Conservation (phyloP, 2,888 invertebrate species). For the Agriopis aurantiaria region DNA sequence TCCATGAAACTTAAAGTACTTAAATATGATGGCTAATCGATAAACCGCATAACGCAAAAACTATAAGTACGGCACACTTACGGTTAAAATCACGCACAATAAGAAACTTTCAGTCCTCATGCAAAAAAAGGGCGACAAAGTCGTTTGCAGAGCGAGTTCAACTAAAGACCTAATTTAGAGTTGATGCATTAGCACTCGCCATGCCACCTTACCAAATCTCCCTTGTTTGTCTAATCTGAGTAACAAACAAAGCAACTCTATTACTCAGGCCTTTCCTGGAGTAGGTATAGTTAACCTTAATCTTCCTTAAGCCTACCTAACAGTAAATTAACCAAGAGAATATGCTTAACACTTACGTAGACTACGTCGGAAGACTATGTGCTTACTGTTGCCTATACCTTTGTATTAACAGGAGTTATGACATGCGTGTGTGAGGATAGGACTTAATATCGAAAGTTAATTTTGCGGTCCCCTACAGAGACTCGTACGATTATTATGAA, state of each 20-base stretch:
- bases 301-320: conserved; percentile 63
- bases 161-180: too few relatives aligned
- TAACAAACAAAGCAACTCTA: conserved; percentile 36
- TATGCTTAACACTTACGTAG: conserved; percentile 57
- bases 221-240: too few relatives aligned
- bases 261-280: conserved; percentile 38
- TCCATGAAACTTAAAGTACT: too few relatives aligned
- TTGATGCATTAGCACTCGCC: too few relatives aligned
- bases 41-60: too few relatives aligned
- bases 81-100: too few relatives aligned
- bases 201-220: too few relatives aligned
- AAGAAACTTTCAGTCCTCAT: too few relatives aligned
- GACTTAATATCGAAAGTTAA: conserved; percentile 57
- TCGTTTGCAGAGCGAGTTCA: too few relatives aligned
- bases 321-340: conserved; percentile 64
- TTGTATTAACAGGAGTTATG: conserved; percentile 34
- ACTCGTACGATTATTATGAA: conserved; percentile 53
- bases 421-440: conserved; percentile 39
- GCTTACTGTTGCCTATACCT: conserved; percentile 17
- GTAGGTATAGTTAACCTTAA: conserved; percentile 60
- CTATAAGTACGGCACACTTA: too few relatives aligned
- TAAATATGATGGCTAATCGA: too few relatives aligned
- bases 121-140: too few relatives aligned
- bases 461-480: conserved; percentile 56
- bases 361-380: conserved; percentile 25